These are phyloP conservation scores for Megathymus violae DNA, from an alignment of 1,140 invertebrate genomes.

Conservation along the genomic window DNA sequence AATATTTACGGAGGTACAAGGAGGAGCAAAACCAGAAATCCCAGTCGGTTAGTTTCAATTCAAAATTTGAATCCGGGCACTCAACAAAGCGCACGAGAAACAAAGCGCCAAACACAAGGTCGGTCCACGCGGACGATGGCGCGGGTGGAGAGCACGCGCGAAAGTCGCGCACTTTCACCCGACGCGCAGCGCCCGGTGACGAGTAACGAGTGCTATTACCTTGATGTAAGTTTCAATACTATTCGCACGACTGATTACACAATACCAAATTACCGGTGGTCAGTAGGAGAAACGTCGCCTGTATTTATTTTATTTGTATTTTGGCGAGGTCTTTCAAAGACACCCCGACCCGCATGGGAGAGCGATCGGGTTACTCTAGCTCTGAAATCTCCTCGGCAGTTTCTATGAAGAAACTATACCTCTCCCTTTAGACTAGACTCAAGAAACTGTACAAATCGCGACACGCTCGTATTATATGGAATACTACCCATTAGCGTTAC, in stretches of 20 bases:
- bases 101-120: constrained; percentile 1
- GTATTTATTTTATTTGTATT: too few relatives aligned
- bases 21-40: not conserved
- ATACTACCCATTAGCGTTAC: too few relatives aligned
- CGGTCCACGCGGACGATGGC: constrained; percentile 8
- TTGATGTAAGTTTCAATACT: not conserved
- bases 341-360: too few relatives aligned
- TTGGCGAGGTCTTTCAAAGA: too few relatives aligned
- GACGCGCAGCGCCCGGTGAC: constrained; percentile 12
- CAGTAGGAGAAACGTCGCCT: too few relatives aligned
- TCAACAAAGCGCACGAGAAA: not conserved
- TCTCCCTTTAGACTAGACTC: too few relatives aligned
- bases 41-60: not conserved
- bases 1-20: too few relatives aligned
- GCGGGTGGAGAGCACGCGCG: constrained; percentile 18
- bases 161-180: constrained; percentile 48
- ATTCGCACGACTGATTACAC: not conserved
- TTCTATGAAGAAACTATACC: too few relatives aligned
- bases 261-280: not conserved
- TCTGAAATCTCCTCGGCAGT: too few relatives aligned
- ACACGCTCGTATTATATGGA: too few relatives aligned
- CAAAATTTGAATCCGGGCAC: not conserved
- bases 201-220: not conserved
- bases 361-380: too few relatives aligned
- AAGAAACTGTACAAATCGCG: too few relatives aligned